Evolutionary conservation across 2,888 invertebrate genomes (phyloP), one percentile per base, ranked within the genome.

Genomic region (Ischnus inquisitorius): DNA sequence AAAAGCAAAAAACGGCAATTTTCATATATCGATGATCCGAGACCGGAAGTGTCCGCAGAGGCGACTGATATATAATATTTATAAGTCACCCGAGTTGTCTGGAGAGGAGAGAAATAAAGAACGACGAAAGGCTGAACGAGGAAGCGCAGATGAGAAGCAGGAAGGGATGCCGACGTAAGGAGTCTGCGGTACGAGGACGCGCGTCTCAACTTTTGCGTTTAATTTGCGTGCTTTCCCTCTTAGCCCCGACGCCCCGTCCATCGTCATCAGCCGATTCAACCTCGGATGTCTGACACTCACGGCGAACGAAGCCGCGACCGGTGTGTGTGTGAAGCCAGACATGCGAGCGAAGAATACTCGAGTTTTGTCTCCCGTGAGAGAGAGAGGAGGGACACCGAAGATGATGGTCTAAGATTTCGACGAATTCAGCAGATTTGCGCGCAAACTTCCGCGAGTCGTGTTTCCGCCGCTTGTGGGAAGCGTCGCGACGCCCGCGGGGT

Each of bases 331-430:
- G 25, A n/a, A 60, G 43, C 57, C 60, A 57, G 19, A 72, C 60
- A 28, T 12, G 57, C 54, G n/a, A 34, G 41, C 19, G 34, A 39
- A 39, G 19, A 22, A 14, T 5, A 68, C 51, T 28, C 57, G 57
- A 57, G 54, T 41, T 43, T 25, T 43, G 57, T 43, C 72, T 60
- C 22, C n/a, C 34, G 34, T 34, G 34, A 6, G 34, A 34, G 34
- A n/a, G n/a, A n/a, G 34, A 34, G 34, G 34, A 34, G 25, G 41
- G 16, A 57, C 41, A 71, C 57, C 51, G 57, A 72, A 72, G 43
- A 60, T 60, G 25, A 57, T 60, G 69, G 41, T 72, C 71, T 72
- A 60, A 60, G 43, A 79, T 79, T 79, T 71, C 64, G 28, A 64
- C 28, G 41, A 48, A 43, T 22, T 14, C 64, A 72, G 64, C 71